A percentile compares a stretch with the other conserved stretches of the same genome.
Conservation (phyloP, 2,888 invertebrate species). For the Monoplex corrugatus region DNA sequence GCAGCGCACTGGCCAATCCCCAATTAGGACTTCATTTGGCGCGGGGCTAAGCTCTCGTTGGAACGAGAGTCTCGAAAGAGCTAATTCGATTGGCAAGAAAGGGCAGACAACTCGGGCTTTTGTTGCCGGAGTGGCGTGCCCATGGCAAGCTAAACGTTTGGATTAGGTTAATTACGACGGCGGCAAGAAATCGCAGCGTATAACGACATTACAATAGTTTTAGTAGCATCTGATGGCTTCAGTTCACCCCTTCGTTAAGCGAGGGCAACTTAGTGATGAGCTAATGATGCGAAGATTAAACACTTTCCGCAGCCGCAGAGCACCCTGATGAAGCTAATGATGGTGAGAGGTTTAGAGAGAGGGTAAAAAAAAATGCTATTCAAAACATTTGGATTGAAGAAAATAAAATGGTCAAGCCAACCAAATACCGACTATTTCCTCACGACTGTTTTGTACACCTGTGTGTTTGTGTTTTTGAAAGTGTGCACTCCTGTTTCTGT, state of each 20-base stretch:
- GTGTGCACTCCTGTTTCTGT: too few relatives aligned
- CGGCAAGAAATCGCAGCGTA: constrained; percentile 49
- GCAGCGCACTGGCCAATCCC: constrained; percentile 43
- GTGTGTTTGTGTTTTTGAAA: too few relatives aligned
- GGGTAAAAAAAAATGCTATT: too few relatives aligned
- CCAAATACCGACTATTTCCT: too few relatives aligned
- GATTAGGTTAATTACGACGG: constrained; percentile 57
- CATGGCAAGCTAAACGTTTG: constrained; percentile 45
- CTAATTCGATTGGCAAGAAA: constrained; percentile 49
- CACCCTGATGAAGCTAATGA: constrained; percentile 17
- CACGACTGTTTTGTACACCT: too few relatives aligned
- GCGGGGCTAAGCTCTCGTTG: constrained; percentile 43
- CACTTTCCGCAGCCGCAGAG: constrained; percentile 28
- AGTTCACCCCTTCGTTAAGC: constrained; percentile 42
- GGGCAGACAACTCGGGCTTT: constrained; percentile 47
- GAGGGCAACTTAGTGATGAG: constrained; percentile 44
- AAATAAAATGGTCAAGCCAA: not conserved
- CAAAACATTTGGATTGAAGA: too few relatives aligned
- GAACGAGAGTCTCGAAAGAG: constrained; percentile 47
- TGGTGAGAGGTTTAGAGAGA: too few relatives aligned
- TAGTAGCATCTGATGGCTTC: constrained; percentile 53
- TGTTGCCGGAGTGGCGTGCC: constrained; percentile 44
- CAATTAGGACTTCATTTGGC: constrained; percentile 49
- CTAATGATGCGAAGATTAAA: constrained; percentile 49
- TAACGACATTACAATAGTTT: constrained; percentile 56